Base-by-base conservation (phyloP, 2,888 invertebrate species). In the Dusona sp. region DNA sequence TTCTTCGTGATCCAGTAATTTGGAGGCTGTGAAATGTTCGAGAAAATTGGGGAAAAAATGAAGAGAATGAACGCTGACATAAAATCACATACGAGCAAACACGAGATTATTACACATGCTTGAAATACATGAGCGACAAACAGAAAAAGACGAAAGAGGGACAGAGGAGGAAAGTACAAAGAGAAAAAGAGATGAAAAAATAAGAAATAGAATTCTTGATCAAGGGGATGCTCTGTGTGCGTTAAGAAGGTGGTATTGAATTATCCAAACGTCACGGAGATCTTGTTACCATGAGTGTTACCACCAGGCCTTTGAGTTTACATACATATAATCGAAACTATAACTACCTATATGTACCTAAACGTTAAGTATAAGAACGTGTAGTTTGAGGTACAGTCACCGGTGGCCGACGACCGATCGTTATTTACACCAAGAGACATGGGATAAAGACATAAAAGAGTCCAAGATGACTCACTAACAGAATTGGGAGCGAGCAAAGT, bases 261-360 rank as follows among this genome's bases (percentile, higher is more conserved):
- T 81, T 85, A 74, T 81, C 73, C 57, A 54, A 67, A 51, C 85
- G 85, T 82, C 81, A 85, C 85, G 85, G 81, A 67, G 81, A 85
- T 85, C 85, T 82, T 73, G 78, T 85, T 85, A 85, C 85, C 72
- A 68, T 7, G 77, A 51, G 75, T 78, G 54, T 57, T 42, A 72
- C 64, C 42, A 72, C 64, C 42, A 45, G 65, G 73, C 64, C 33
- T 64, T 67, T 54, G 65, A 67, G 77, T 72, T 33, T 16, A 22
- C 22, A 67, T 3, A 51, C 38, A 51, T 48, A 74, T 48, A 11
- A 73, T 70, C 29, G 16, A 61, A 61, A 29, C 29, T 29, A 61
- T 29, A 61, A 4, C 3, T 16, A 16, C 7, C 16, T 4, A 29
- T 6, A 6, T 48, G 19, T 29, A 29, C 29, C 16, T 29, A 61